Conservation (phyloP, 2,888 invertebrate species). For the Drosophila phalerata region DNA sequence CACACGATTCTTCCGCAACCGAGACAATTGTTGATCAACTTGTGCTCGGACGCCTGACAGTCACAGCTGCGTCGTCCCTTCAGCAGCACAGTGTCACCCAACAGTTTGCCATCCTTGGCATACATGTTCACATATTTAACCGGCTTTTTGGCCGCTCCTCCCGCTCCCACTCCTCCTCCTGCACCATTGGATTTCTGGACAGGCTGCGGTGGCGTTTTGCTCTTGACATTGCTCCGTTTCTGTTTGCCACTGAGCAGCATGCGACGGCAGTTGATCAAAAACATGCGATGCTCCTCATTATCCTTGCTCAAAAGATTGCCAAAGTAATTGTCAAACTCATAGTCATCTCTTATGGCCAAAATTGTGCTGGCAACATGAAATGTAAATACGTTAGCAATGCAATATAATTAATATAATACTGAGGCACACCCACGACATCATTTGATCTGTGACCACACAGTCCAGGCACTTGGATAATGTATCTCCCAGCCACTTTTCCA, state of each 20-base stretch:
- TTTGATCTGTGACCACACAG: slow-evolving; percentile 90
- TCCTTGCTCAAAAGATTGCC: slow-evolving; percentile 90
- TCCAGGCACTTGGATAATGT: slow-evolving; percentile 89
- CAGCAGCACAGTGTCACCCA: slow-evolving; percentile 87
- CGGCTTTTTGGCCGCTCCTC: slow-evolving; percentile 86
- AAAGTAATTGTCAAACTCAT: slow-evolving; percentile 92
- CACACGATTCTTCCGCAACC: slow-evolving; percentile 98
- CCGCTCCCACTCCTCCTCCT: slow-evolving; percentile 85
- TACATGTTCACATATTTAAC: slow-evolving; percentile 92
- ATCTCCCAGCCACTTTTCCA: slow-evolving; percentile 89
- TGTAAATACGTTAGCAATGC: neutral
- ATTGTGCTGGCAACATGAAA: slow-evolving; percentile 88
- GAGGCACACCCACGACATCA: slow-evolving; percentile 87
- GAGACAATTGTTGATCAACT: slow-evolving; percentile 96
- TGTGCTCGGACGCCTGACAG: slow-evolving; percentile 96
- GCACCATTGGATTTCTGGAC: slow-evolving; percentile 18
- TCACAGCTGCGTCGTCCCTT: slow-evolving; percentile 94
- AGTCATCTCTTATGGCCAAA: slow-evolving; percentile 89
- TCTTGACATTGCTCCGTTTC: slow-evolving; percentile 46
- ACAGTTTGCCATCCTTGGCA: slow-evolving; percentile 89
- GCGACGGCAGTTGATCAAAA: slow-evolving; percentile 88
- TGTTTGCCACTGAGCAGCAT: slow-evolving; percentile 86
- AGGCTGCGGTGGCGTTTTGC: slow-evolving; percentile 37
- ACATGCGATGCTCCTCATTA: slow-evolving; percentile 89
- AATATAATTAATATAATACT: neutral